Percentiles rank a stretch among this genome's conserved stretches.
Evolutionary conservation across 2,113 vertebrate genomes (phyloP).

Genomic region (Xiphophorus couchianus): DNA sequence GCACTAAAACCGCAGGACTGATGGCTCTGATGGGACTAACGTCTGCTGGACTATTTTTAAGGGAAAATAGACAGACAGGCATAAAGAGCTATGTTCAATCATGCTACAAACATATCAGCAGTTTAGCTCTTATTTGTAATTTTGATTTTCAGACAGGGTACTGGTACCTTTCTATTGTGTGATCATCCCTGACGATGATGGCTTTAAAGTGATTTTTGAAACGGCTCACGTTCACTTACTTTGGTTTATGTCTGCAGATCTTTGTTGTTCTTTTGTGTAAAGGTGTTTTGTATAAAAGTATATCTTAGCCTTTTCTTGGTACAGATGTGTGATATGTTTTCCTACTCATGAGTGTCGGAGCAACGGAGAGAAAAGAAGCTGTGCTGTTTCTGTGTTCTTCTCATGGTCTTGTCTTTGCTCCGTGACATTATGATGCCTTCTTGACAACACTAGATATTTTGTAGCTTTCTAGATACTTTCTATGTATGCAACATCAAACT

Average conservation of each 20-base stretch:
- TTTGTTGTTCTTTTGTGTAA: conserved; percentile 86
- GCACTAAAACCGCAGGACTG: conserved; percentile 77
- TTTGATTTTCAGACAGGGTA: conserved; percentile 93
- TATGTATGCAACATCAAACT: conserved; percentile 99
- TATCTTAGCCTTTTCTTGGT: conserved; percentile 96
- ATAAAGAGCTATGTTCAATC: conserved; percentile 79
- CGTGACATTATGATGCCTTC: conserved; percentile 99
- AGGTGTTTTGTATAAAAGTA: conserved; percentile 96
- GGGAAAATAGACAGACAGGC: conserved; percentile 58
- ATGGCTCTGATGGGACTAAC: conserved; percentile 74
- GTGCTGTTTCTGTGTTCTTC: conserved; percentile 95
- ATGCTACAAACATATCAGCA: conserved; percentile 89
- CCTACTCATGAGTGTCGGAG: conserved; percentile 94
- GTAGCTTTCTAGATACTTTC: conserved; percentile 99
- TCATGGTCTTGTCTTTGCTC: conserved; percentile 99
- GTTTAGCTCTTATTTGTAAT: conserved; percentile 89
- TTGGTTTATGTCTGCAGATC: conserved; percentile 92
- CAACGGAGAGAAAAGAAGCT: conserved; percentile 79
- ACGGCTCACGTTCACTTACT: conserved; percentile 92
- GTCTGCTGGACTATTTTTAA: conserved; percentile 74
- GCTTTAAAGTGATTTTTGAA: conserved; percentile 98
- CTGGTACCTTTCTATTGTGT: conserved; percentile 93
- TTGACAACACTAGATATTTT: conserved; percentile 99
- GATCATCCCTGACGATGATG: conserved; percentile 93
- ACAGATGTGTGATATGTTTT: conserved; percentile 98